Evolutionary conservation across 2,113 vertebrate genomes (phyloP).

Genomic region (Chlorodrepanis virens): DNA sequence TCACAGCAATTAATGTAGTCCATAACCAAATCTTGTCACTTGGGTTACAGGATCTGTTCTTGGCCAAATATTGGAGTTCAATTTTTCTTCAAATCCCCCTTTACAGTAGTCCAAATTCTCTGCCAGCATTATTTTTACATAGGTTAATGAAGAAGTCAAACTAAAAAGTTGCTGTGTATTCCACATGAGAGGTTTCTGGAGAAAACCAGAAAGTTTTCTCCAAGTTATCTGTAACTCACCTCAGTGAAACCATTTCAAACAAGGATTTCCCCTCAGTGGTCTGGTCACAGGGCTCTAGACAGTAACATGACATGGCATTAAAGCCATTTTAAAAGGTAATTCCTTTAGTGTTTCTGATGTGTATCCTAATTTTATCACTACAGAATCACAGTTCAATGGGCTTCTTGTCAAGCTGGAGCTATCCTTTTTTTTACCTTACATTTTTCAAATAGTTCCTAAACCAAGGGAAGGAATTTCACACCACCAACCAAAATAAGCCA

Average conservation of each 20-base stretch:
- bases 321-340: background rate
- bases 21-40: background rate
- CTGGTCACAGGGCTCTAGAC: background rate
- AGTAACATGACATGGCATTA: background rate
- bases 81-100: background rate
- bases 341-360: background rate
- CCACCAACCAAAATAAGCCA: constrained; percentile 6
- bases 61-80: accelerated
- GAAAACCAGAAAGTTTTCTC: background rate
- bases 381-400: background rate
- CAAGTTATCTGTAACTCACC: background rate
- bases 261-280: background rate
- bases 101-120: background rate
- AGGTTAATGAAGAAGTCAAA: background rate
- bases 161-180: background rate
- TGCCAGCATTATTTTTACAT: background rate
- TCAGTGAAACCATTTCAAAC: background rate
- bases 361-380: background rate
- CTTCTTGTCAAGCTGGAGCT: background rate
- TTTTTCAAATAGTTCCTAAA: constrained; percentile 30
- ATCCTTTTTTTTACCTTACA: background rate
- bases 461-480: background rate
- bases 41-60: background rate
- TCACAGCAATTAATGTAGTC: background rate
- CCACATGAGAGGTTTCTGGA: background rate